phyloP scores from a whole-genome alignment of 92 coral and sea anemone genomes.

The Epizoanthus ramosus region DNA sequence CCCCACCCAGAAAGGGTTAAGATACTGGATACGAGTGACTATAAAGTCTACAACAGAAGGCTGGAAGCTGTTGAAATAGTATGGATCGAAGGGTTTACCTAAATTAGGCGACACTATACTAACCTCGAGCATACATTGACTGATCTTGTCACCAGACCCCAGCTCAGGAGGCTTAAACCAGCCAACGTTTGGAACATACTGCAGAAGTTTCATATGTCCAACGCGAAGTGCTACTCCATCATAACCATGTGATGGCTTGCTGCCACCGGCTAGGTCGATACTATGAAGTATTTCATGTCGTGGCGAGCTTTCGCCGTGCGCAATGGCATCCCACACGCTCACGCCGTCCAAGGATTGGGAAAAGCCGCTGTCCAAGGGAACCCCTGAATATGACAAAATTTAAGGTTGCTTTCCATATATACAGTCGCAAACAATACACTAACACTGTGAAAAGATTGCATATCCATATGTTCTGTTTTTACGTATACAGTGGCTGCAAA shows the following conservation, averaged over 20 bases:
- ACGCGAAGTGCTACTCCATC: constrained; percentile 67
- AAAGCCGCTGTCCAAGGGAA: not conserved
- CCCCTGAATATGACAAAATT: not conserved
- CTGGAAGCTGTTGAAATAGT: too few relatives aligned
- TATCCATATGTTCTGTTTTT: too few relatives aligned
- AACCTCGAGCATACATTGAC: not conserved
- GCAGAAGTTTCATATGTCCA: constrained; percentile 67
- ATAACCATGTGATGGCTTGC: constrained; percentile 11
- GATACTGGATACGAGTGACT: too few relatives aligned
- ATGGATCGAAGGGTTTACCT: too few relatives aligned
- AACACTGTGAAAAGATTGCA: too few relatives aligned
- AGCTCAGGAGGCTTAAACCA: constrained; percentile 75
- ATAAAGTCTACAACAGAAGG: too few relatives aligned
- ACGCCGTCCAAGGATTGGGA: constrained; percentile 48
- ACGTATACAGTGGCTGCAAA: too few relatives aligned
- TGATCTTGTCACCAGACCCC: not conserved
- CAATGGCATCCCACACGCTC: constrained; percentile 53
- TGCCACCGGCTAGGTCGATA: constrained; percentile 43
- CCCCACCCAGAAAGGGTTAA: too few relatives aligned
- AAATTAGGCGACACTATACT: too few relatives aligned
- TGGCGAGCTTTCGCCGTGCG: constrained; percentile 52
- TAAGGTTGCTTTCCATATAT: too few relatives aligned
- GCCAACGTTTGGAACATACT: constrained; percentile 58
- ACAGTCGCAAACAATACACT: too few relatives aligned
- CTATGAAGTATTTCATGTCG: constrained; percentile 56